Conservation (phyloP, 92 coral and sea anemone species). For the Pocillopora grandis region DNA sequence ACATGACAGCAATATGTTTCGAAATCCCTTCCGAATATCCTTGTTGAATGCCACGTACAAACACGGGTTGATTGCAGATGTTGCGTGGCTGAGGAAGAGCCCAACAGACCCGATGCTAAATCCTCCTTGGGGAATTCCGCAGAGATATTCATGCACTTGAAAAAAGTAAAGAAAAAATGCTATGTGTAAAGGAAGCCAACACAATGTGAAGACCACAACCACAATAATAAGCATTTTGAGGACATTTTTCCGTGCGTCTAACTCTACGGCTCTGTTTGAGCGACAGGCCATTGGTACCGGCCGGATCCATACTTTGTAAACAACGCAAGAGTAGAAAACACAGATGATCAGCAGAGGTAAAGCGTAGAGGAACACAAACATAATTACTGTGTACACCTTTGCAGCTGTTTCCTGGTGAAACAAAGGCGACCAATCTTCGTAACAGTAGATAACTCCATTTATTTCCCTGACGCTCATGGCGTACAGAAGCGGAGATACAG, state of each 20-base stretch:
- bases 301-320: slow-evolving; percentile 61
- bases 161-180: slow-evolving; percentile 63
- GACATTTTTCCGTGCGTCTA: slow-evolving; percentile 49
- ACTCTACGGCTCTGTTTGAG: slow-evolving; percentile 36
- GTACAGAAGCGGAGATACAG: slow-evolving; percentile 73
- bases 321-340: slow-evolving; percentile 58
- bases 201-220: slow-evolving; percentile 68
- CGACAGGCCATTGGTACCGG: slow-evolving; percentile 47
- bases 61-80: slow-evolving; percentile 74
- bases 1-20: neutral
- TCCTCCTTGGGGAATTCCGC: slow-evolving; percentile 66
- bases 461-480: slow-evolving; percentile 55
- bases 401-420: slow-evolving; percentile 69
- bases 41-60: slow-evolving; percentile 63
- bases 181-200: slow-evolving; percentile 80
- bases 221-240: slow-evolving; percentile 52
- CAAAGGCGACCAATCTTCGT: slow-evolving; percentile 73
- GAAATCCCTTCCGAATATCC: slow-evolving; percentile 46
- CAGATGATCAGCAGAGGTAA: slow-evolving; percentile 61
- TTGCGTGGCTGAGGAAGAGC: slow-evolving; percentile 74
- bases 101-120: slow-evolving; percentile 68
- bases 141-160: slow-evolving; percentile 44
- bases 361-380: slow-evolving; percentile 71
- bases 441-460: slow-evolving; percentile 55
- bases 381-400: slow-evolving; percentile 59